Base-by-base conservation (phyloP, 2,797 vertebrate genomes). In the Rhynchonycteris naso region DNA sequence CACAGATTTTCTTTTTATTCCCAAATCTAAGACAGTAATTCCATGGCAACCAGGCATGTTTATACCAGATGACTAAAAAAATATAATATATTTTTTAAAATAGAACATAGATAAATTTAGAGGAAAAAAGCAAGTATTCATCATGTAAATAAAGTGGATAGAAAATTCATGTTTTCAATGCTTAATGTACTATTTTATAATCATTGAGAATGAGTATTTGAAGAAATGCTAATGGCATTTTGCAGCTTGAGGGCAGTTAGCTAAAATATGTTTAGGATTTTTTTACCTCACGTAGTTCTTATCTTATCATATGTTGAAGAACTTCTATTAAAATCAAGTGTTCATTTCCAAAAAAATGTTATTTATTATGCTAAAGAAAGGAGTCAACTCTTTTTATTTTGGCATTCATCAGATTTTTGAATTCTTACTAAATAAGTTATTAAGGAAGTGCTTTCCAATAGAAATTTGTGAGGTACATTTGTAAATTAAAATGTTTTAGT, bases 81-180 rank as follows among this genome's bases (percentile, higher is more conserved):
- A 93, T 96, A 94, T 38, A 84, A 82, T 72, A 88, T 9, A 43
- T 83, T 97, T 9, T 90, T 97, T 95, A 63, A 91, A 52, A 28
- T 24, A 71, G 65, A 82, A 74, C 54, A 69, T 86, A 69, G 26
- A 71, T 88, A 86, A 87, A 87, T 66, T 96, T 13, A 2, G 28
- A 43, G 24, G 4, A 22, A 89, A 80, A 91, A 75, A 85, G 4
- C 12, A 58, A 38, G 52, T 66, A 82, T 69, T 80, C 47, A 38
- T 24, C 56, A 47, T 76, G 13, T 38, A 91, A 92, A 81, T 85
- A 0, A 97, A 96, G 86, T n/a, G 12, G 9, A 54, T 95, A 78
- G 63, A 26, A 0, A 91, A 91, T 96, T 92, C 76, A 97, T 63
- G 5, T 97, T 94, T 95, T 47, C 86, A 38, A 84, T 65, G n/a